Base-by-base conservation (phyloP, 2,888 invertebrate genomes). In the Caradrina kadenii region DNA sequence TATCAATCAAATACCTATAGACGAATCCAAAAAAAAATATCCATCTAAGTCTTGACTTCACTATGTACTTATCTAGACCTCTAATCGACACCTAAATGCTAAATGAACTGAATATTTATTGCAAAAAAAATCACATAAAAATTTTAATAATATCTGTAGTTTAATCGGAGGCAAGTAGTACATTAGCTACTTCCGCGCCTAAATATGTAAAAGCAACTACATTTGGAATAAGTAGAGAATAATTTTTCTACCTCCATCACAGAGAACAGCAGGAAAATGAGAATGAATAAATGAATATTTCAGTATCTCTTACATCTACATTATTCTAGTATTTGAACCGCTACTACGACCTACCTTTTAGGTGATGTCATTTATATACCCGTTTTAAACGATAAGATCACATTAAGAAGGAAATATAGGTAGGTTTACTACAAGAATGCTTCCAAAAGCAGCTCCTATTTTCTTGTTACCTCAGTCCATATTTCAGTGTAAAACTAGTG, bases 401-500 rank as follows among this genome's bases (percentile, higher is more conserved):
- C 54, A 71, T 63, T 64, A 64, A 61, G 58, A 64, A 67, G 42
- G 50, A 61, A 54, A 50, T 53, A 63, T 59, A 10, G 13, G 48
- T 55, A 54, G 1, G 13, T 59, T n/a, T 60, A 48, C 56, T 48
- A 59, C 53, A 45, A 61, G 21, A 52, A 62, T 39, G 45, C 8
- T 63, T 42, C 53, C 66, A 71, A 69, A 76, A 71, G 67, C 58
- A 58, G 62, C 21, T 31, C 56, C 65, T 70, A 79, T 81, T 79
- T 82, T 82, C 75, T 72, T 70, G 76, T 71, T 81, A 82, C 82
- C 83, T 77, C 73, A 73, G 79, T 82, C 83, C 84, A 90, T 91
- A 90, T 90, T 89, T 90, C 88, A 87, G 82, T 86, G 80, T 89
- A 86, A 91, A 92, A 88, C 87, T 87, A 83, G 86, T 90, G 91